These are phyloP conservation scores for Scolanthus callimorphus DNA, from an alignment of 92 coral and sea anemone genomes.

Conservation along the genomic window DNA sequence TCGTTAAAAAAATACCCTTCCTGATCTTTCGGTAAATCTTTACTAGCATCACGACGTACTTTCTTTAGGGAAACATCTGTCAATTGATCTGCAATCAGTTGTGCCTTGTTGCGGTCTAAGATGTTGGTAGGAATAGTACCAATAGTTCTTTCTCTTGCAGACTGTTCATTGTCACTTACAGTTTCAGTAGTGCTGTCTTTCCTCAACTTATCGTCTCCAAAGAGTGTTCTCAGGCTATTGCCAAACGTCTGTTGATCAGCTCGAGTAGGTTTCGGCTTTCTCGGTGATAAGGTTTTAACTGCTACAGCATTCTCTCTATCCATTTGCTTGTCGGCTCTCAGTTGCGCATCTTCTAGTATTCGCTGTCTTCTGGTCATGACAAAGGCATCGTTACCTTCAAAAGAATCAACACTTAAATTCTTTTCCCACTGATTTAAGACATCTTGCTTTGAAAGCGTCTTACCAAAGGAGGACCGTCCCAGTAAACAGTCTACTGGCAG, in stretches of 20 bases:
- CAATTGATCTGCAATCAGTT: too few relatives aligned
- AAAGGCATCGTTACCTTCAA: constrained; percentile 9
- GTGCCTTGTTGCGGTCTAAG: too few relatives aligned
- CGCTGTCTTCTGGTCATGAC: constrained; percentile 22
- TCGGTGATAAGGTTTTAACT: constrained; percentile 23
- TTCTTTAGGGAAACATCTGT: too few relatives aligned
- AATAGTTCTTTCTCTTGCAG: constrained; percentile 31
- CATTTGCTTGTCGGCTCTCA: constrained; percentile 25
- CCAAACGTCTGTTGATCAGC: neutral
- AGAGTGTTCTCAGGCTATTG: neutral
- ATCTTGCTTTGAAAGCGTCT: too few relatives aligned
- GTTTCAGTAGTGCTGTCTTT: neutral
- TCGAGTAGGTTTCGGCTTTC: neutral
- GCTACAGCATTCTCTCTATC: constrained; percentile 43
- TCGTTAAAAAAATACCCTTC: too few relatives aligned
- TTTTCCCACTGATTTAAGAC: too few relatives aligned
- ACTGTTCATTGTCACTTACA: constrained; percentile 12
- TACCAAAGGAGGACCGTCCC: too few relatives aligned
- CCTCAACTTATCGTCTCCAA: neutral
- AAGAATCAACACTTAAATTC: too few relatives aligned
- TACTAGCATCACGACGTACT: too few relatives aligned
- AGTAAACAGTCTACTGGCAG: too few relatives aligned
- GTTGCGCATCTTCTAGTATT: constrained; percentile 25
- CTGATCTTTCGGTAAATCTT: too few relatives aligned
- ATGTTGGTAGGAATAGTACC: too few relatives aligned